Evolutionary conservation across 2,888 invertebrate genomes (phyloP), one percentile per base, ranked within the genome.

Genomic region (Acrocyrtus sp.): DNA sequence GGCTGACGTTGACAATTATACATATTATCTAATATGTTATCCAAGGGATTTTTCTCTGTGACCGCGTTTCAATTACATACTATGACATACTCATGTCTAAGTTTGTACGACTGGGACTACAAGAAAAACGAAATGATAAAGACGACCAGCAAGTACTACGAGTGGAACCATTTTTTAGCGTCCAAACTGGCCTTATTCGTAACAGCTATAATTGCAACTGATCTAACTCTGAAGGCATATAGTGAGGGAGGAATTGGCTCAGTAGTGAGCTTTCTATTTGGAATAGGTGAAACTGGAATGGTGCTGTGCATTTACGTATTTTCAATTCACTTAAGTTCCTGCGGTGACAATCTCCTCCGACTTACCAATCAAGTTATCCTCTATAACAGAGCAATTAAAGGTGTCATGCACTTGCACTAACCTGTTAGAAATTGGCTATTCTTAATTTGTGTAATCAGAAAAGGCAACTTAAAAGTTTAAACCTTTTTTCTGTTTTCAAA

Each of bases 41-140:
- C 41, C 8, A 41, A 41, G 17, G n/a, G 41, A 6, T n/a, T 41
- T n/a, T 6, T 41, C 15, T 41, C 41, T 2, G n/a, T 41, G 41
- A 41, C 17, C n/a, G 17, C n/a, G 15, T 41, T 41, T 41, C 41
- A 17, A 15, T n/a, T 41, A 3, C 15, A 41, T n/a, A 17, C 41
- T n/a, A 41, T 41, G 41, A 41, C 15, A 8, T 41, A 8, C 2
- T n/a, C 41, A 15, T 41, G 15, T 6, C n/a, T 41, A n/a, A 41
- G 41, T 17, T 17, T 41, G n/a, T 41, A 41, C 41, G 41, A 47
- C 47, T 47, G 47, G 47, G 47, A 47, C 47, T 47, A 47, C 8
- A 3, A n/a, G 17, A 2, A n/a, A n/a, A 19, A 19, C 10, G 47
- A 47, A 17, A 19, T 41, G 41, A 41, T 47, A 19, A 19, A 47